These are phyloP conservation scores for Stenoptilia bipunctidactyla DNA, from an alignment of 2,888 invertebrate genomes.

Conservation along the genomic window DNA sequence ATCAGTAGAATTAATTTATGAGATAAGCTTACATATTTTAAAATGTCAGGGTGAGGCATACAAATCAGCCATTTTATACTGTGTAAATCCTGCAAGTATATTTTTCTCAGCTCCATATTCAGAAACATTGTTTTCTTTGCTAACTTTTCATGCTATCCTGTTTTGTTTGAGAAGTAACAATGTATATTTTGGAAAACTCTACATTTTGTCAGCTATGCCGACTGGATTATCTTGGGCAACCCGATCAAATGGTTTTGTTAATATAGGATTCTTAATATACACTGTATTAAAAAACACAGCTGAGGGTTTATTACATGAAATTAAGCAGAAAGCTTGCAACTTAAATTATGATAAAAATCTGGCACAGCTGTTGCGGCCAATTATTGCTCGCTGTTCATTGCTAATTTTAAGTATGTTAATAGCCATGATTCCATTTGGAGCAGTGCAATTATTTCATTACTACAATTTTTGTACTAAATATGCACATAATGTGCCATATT, in stretches of 20 bases:
- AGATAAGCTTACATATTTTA: slow-evolving; percentile 76
- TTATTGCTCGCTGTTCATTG: slow-evolving; percentile 55
- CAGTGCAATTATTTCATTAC: slow-evolving; percentile 80
- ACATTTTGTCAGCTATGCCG: slow-evolving; percentile 61
- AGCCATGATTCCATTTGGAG: slow-evolving; percentile 72
- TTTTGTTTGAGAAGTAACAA: slow-evolving; percentile 73
- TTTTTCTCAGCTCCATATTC: slow-evolving; percentile 96
- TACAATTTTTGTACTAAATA: slow-evolving; percentile 75
- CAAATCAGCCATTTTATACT: slow-evolving; percentile 84
- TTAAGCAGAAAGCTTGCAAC: slow-evolving; percentile 55
- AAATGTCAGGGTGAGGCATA: slow-evolving; percentile 80
- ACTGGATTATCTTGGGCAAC: slow-evolving; percentile 77
- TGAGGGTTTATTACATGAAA: slow-evolving; percentile 60
- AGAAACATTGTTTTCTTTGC: slow-evolving; percentile 87
- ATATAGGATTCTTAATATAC: slow-evolving; percentile 82
- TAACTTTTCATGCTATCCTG: slow-evolving; percentile 83
- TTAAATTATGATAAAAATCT: slow-evolving; percentile 48
- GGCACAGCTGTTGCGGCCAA: slow-evolving; percentile 52
- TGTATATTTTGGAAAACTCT: slow-evolving; percentile 61
- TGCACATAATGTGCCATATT: slow-evolving; percentile 67
- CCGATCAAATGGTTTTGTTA: slow-evolving; percentile 87
- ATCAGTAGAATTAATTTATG: slow-evolving; percentile 78
- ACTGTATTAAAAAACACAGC: slow-evolving; percentile 70
- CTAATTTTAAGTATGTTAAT: slow-evolving; percentile 61
- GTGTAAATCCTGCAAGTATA: slow-evolving; percentile 94